Percentiles rank a stretch among this genome's conserved stretches.
These are phyloP conservation scores for Pseudomyrmex dendroicus DNA, from an alignment of 1,140 invertebrate genomes.

Conservation along the genomic window DNA sequence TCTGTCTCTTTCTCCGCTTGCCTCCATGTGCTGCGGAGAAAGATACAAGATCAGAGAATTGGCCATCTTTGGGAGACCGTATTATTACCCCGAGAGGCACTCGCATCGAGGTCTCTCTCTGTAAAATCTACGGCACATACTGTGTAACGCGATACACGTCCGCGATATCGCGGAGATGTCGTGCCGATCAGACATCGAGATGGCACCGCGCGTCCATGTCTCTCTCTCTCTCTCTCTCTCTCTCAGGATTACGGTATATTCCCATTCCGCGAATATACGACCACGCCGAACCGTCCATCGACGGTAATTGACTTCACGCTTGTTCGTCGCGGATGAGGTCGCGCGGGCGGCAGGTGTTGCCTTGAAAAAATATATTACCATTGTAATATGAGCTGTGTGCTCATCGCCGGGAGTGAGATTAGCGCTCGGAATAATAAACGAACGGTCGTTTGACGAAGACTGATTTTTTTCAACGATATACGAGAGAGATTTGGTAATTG, in stretches of 20 bases:
- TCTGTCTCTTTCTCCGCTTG: background rate
- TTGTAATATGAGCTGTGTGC: background rate
- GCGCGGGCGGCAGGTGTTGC: conserved; percentile 9
- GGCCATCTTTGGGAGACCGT: conserved; percentile 46
- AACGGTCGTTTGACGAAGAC: background rate
- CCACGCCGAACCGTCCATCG: background rate
- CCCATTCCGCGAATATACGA: conserved; percentile 2
- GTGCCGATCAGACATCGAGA: conserved; percentile 28
- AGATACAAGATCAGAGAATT: conserved; percentile 13
- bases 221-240: background rate
- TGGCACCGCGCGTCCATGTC: conserved; percentile 15
- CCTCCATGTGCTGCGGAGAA: conserved; percentile 5
- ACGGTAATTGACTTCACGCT: conserved; percentile 6
- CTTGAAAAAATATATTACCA: background rate
- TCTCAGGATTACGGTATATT: background rate
- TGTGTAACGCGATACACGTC: conserved; percentile 28
- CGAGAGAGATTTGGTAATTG: too few relatives aligned
- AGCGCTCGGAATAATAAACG: background rate
- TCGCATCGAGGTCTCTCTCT: background rate
- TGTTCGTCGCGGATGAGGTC: background rate
- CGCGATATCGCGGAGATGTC: conserved; percentile 19
- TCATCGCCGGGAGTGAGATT: background rate
- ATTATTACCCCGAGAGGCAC: background rate
- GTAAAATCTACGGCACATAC: background rate
- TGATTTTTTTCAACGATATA: too few relatives aligned